Base-by-base conservation (phyloP, 1,140 invertebrate genomes). In the Achatina immaculata region DNA sequence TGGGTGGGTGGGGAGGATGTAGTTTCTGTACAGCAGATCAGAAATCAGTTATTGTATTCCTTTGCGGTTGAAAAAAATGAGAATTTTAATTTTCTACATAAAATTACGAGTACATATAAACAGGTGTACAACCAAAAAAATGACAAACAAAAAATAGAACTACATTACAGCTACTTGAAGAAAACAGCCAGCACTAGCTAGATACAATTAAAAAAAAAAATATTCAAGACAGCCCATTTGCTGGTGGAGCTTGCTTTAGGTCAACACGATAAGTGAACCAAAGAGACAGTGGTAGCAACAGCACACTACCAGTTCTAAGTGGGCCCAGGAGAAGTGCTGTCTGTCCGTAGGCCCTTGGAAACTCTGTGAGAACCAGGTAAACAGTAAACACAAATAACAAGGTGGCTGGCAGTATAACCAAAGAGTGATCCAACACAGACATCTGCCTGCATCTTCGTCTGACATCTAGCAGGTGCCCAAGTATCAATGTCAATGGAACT, bases 321-420 rank as follows among this genome's bases (percentile, higher is more conserved):
- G 96, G 95, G 55, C 95, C 95, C 43, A 96, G 89, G 65, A 96
- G 81, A 79, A 95, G 94, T 0, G 96, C 95, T 86, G 95, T 86
- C 19, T 93, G 94, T 19, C 96, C 96, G 92, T 97, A 97, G 7
- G 95, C 95, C 40, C 95, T 87, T 93, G 94, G 95, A 87, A 96
- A 96, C 65, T 90, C 90, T 84, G 94, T 94, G 86, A 95, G 95
- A 0, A 94, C 94, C 88, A 95, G 93, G 74, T 94, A 90, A n/a
- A 94, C 86, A 92, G 96, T 95, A 4, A 92, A 86, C n/a, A 96
- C 83, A 65, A 95, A 86, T 68, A 94, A 77, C 43, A 92, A 65
- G 85, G 94, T 93, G 19, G 86, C 82, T 78, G 88, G 76, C 76
- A 85, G 79, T 43, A 86, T 68, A 68, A 77, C 7, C 7, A 58